Conservation (phyloP, 2,113 vertebrate species). For the Talpa occidentalis region DNA sequence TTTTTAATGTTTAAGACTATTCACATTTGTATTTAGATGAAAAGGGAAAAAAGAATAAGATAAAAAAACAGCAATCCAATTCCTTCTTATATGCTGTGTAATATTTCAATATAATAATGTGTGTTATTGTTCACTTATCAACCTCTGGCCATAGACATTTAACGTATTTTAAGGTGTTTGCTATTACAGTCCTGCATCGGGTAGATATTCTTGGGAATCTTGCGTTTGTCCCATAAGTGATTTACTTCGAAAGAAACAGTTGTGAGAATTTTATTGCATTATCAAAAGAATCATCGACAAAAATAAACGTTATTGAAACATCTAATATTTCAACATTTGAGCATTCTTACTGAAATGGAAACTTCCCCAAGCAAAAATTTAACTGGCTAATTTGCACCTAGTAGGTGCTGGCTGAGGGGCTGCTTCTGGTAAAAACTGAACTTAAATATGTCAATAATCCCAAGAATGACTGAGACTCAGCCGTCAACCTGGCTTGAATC, state of each 20-base stretch:
- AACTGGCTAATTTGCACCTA: neutral
- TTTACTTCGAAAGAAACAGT: constrained; percentile 38
- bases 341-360: neutral
- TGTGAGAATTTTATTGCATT: constrained; percentile 31
- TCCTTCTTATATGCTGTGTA: neutral
- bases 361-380: neutral
- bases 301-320: constrained; percentile 3
- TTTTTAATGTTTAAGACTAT: neutral
- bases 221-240: constrained; percentile 48
- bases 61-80: neutral
- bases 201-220: neutral
- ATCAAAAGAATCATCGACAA: neutral
- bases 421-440: neutral
- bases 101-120: neutral
- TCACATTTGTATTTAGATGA: neutral
- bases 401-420: neutral
- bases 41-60: neutral
- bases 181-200: neutral
- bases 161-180: constrained; percentile 46
- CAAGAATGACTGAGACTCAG: neutral
- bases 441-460: neutral
- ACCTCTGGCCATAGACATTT: constrained; percentile 45
- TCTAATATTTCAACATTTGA: neutral
- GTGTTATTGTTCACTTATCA: constrained; percentile 18
- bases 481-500: neutral